phyloP scores from a whole-genome alignment of 2,888 invertebrate species.

The Tenthredo notha region DNA sequence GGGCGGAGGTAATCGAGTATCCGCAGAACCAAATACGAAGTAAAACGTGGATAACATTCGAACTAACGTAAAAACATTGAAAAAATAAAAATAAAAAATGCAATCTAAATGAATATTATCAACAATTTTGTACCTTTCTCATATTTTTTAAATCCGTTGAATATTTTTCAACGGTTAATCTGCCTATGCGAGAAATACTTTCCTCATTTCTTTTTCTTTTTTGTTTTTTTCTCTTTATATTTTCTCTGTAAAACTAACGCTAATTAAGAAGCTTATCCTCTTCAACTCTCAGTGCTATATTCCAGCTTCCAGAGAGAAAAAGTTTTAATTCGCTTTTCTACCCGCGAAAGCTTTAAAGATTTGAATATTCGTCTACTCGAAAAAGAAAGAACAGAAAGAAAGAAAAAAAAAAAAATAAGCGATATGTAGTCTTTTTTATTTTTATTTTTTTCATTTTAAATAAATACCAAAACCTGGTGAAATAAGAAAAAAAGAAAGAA shows the following conservation, averaged over 20 bases:
- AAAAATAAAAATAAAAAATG: not conserved
- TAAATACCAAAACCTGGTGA: not conserved
- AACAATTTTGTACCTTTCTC: not conserved
- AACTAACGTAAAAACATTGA: not conserved
- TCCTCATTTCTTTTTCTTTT: not conserved
- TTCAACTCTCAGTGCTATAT: constrained; percentile 9
- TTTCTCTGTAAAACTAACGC: constrained; percentile 26
- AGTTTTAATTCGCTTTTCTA: constrained; percentile 27
- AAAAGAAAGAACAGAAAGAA: not conserved
- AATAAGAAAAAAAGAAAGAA: not conserved
- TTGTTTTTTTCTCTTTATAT: not conserved
- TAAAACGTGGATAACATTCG: not conserved
- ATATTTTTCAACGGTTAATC: not conserved
- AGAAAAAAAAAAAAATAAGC: not conserved
- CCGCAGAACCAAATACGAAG: not conserved
- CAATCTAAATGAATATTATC: not conserved
- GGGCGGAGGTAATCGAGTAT: not conserved
- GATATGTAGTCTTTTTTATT: not conserved
- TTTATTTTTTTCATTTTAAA: not conserved
- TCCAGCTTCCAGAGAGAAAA: not conserved
- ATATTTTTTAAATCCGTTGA: not conserved
- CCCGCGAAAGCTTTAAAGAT: constrained; percentile 1
- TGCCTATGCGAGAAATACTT: not conserved
- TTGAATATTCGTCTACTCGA: not conserved
- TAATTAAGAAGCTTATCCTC: constrained; percentile 44